Evolutionary conservation across 2,888 invertebrate species (phyloP).

Genomic region (Drosophila barbarae): DNA sequence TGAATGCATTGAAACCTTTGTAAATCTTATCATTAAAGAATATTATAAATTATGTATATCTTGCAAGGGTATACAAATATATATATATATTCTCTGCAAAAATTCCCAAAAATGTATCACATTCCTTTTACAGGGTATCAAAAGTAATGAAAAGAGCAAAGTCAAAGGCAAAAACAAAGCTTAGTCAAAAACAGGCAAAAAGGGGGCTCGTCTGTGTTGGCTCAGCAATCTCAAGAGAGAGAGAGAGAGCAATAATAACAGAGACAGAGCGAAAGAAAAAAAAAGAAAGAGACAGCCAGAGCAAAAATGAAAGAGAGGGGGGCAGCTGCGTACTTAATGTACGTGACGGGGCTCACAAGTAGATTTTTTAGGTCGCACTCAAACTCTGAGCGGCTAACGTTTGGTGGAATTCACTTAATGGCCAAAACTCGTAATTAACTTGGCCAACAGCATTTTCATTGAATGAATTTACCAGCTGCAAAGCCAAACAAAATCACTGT

Average conservation of each 20-base stretch:
- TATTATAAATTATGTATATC: neutral
- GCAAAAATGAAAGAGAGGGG: neutral
- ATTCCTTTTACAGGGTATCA: neutral
- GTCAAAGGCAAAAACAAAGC: constrained; percentile 28
- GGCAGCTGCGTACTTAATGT: constrained; percentile 2
- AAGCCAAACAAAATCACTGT: constrained; percentile 19
- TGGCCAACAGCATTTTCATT: constrained; percentile 26
- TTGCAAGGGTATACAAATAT: neutral
- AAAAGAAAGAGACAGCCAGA: constrained; percentile 5
- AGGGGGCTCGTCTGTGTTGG: constrained; percentile 59
- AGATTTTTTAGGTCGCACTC: constrained; percentile 37
- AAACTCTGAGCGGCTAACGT: neutral
- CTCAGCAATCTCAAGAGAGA: constrained; percentile 1
- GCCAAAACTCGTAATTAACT: constrained; percentile 36
- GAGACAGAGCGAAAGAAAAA: constrained; percentile 4
- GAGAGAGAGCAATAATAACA: constrained; percentile 7
- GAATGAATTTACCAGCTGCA: constrained; percentile 34
- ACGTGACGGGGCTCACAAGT: constrained; percentile 33
- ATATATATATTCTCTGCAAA: neutral
- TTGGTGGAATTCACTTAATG: constrained; percentile 39
- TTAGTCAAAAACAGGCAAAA: constrained; percentile 35
- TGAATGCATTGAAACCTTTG: neutral
- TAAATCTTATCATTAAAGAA: neutral
- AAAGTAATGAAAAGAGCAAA: constrained; percentile 28
- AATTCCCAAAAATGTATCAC: neutral